Conservation (phyloP, 2,888 invertebrate species). For the Orthosia cruda region DNA sequence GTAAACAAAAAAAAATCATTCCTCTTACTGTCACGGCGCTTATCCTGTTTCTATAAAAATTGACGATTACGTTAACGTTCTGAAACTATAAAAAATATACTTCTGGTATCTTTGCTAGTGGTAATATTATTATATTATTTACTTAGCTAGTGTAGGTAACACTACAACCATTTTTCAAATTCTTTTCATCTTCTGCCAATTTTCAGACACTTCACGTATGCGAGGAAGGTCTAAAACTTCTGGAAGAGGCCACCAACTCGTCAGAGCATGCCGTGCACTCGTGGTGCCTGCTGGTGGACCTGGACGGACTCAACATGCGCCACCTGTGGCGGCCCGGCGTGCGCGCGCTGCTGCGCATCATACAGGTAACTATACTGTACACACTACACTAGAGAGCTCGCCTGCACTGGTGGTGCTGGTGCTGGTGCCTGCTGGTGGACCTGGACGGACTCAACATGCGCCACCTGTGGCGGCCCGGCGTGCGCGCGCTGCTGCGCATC, state of each 20-base stretch:
- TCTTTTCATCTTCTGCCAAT: neutral
- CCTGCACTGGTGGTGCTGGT: neutral
- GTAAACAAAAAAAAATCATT: no score
- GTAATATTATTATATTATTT: no score
- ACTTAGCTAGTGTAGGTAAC: no score
- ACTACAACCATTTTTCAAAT: no score
- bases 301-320: conserved; percentile 98
- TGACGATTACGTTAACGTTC: no score
- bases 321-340: conserved; percentile 99
- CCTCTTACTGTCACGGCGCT: no score
- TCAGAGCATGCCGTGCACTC: conserved; percentile 96
- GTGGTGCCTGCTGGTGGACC: conserved; percentile 97
- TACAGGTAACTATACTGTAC: conserved; percentile 65
- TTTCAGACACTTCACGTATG: conserved; percentile 96
- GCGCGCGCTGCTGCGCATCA: conserved; percentile 93
- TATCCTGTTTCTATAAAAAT: no score
- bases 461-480: conserved; percentile 98
- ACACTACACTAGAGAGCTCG: neutral
- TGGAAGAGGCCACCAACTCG: conserved; percentile 96
- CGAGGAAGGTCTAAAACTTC: conserved; percentile 97
- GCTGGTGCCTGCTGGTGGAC: conserved; percentile 1
- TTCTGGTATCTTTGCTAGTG: no score
- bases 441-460: conserved; percentile 98
- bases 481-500: conserved; percentile 93
- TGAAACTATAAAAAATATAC: no score